Percentiles rank a stretch among this genome's conserved stretches.
Evolutionary conservation across 2,797 vertebrate species (phyloP).

Genomic region (Catharus ustulatus): DNA sequence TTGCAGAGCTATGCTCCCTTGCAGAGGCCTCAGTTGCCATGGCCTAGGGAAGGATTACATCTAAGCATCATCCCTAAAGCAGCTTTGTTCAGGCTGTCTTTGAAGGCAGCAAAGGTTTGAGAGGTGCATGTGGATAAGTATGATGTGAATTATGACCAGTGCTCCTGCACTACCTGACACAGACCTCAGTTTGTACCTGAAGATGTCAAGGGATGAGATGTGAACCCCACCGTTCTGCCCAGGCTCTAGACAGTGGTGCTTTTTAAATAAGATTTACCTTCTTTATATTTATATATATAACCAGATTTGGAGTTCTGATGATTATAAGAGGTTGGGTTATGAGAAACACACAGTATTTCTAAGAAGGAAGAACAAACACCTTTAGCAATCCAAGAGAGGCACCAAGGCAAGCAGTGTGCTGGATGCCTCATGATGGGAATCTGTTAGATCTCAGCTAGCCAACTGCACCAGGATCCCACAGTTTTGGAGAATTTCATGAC

Average conservation of each 20-base stretch:
- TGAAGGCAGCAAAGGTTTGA: neutral
- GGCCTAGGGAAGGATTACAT: fast-evolving
- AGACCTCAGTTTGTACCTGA: neutral
- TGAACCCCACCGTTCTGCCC: neutral
- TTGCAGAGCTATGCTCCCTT: neutral
- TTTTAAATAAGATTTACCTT: neutral
- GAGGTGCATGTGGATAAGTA: fast-evolving
- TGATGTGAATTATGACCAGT: neutral
- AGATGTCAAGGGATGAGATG: neutral
- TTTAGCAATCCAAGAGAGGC: neutral
- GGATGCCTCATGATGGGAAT: neutral
- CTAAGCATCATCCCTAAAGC: neutral
- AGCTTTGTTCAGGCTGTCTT: neutral
- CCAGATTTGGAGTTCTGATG: neutral
- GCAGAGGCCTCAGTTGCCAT: neutral
- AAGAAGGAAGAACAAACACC: neutral
- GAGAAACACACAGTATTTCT: neutral
- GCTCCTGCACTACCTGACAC: neutral
- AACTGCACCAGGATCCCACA: neutral
- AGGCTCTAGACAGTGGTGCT: fast-evolving
- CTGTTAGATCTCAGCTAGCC: neutral
- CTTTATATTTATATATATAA: neutral
- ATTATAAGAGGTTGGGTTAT: neutral
- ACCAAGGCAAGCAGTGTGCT: neutral
- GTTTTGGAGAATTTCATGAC: neutral